Evolutionary conservation across 2,113 vertebrate species (phyloP), one percentile per base, ranked within the genome.

Genomic region (Lepus timidus): DNA sequence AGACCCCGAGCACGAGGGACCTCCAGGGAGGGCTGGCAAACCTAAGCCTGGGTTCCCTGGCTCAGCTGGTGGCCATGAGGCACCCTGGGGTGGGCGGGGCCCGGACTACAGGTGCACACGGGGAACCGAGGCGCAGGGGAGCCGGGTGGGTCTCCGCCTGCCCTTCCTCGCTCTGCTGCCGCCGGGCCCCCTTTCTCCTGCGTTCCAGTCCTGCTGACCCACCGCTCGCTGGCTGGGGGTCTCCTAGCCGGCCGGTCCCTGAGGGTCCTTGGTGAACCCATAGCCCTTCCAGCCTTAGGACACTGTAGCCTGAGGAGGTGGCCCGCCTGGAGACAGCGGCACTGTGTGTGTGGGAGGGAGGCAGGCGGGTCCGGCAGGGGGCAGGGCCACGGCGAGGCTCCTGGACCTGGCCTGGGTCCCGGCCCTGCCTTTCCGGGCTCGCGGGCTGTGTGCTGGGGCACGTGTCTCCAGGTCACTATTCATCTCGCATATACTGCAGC

Each of bases 221-320:
- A 0, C 1, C 19, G 20, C 1, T 0, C 16, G 39, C 8, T 1
- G 44, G 9, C 44, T 0, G 70, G 44, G 52, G 39, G 55, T 14
- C 14, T 4, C 19, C 5, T 74, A 58, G 55, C 81, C 4, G 36
- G 44, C 51, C 52, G 8, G 88, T 58, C 29, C 23, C 52, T 19
- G 68, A 74, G 83, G 78, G 80, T 31, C 39, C 0, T 6, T 64
- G 58, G 36, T 22, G 58, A 44, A 49, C 88, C 33, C 33, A 44
- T 44, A 23, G 25, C 51, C 67, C 9, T 58, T 17, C 44, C 27
- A 62, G 84, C 33, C 29, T 52, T 3, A 0, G 13, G 13, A 70
- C 0, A 1, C 6, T 76, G 31, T n/a, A 11, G 4, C 29, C 27
- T 11, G 64, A 78, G 27, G 55, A 23, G 20, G 10, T 44, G 44